Percentiles rank a stretch among this genome's conserved stretches.
Evolutionary conservation across 2,113 vertebrate genomes (phyloP).

Genomic region (Parus major): DNA sequence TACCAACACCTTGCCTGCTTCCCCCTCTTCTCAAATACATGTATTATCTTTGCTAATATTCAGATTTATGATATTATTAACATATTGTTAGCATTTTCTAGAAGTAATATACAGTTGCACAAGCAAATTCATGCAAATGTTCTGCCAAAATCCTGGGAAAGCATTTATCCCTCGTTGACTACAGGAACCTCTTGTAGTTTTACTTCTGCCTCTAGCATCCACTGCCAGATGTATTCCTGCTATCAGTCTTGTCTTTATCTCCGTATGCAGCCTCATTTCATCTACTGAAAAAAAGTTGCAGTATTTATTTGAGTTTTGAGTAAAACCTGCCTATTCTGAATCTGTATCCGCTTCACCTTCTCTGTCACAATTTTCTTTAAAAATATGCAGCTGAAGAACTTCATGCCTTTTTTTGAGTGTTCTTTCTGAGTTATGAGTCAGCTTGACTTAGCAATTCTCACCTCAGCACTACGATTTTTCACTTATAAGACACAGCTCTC

Average conservation of each 20-base stretch:
- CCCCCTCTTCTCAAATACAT: not conserved
- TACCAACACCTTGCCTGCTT: not conserved
- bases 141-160: not conserved
- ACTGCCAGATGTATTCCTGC: not conserved
- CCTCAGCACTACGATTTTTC: not conserved
- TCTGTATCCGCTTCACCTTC: not conserved
- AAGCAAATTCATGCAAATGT: not conserved
- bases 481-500: not conserved
- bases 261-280: not conserved
- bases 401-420: not conserved
- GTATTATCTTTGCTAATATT: not conserved
- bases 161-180: not conserved
- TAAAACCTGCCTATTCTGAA: not conserved
- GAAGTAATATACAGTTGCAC: not conserved
- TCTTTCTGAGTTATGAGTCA: slow-evolving; percentile 4
- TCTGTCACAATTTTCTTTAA: not conserved
- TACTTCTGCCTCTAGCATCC: not conserved
- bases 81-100: not conserved
- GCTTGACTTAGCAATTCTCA: slow-evolving; percentile 29
- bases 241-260: not conserved
- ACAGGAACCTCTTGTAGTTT: not conserved
- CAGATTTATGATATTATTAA: not conserved
- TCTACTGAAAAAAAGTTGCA: not conserved
- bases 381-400: not conserved
- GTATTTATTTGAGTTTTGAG: not conserved